phyloP scores from a whole-genome alignment of 1,140 invertebrate species.

The Drosophila kanapiae region DNA sequence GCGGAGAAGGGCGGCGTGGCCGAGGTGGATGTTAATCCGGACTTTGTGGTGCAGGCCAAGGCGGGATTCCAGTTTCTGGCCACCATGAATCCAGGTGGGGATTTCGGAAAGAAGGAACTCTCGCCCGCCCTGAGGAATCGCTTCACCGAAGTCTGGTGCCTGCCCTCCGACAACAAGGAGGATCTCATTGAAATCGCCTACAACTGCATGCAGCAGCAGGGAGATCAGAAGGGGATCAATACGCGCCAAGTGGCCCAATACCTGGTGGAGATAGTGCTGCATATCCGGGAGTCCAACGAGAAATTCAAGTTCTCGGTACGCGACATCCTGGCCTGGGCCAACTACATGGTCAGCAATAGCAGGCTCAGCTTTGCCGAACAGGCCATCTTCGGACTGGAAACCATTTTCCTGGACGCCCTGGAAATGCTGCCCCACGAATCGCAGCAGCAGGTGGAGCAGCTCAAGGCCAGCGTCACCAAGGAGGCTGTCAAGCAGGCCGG shows the following conservation, averaged over 20 bases:
- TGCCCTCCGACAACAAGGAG: constrained; percentile 83
- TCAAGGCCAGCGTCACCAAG: constrained; percentile 48
- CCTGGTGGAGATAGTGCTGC: constrained; percentile 77
- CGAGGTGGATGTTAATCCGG: constrained; percentile 85
- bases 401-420: constrained; percentile 96
- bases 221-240: neutral
- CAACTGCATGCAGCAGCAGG: constrained; percentile 68
- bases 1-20: constrained; percentile 92
- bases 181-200: constrained; percentile 89
- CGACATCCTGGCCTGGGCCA: constrained; percentile 96
- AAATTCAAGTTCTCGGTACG: constrained; percentile 95
- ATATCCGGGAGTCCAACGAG: constrained; percentile 85
- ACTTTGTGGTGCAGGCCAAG: constrained; percentile 90
- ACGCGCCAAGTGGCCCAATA: constrained; percentile 68
- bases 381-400: constrained; percentile 94
- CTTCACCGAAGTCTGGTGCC: constrained; percentile 99
- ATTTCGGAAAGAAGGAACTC: constrained; percentile 99
- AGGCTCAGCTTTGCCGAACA: constrained; percentile 87
- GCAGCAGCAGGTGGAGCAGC: constrained; percentile 57
- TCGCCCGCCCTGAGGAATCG: constrained; percentile 98
- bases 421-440: constrained; percentile 87
- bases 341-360: constrained; percentile 93
- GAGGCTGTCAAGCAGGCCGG: constrained; percentile 62
- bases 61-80: constrained; percentile 96
- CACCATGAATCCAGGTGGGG: constrained; percentile 99